Evolutionary conservation across 1,140 invertebrate genomes (phyloP), one percentile per base, ranked within the genome.

Genomic region (Cydia splendana): DNA sequence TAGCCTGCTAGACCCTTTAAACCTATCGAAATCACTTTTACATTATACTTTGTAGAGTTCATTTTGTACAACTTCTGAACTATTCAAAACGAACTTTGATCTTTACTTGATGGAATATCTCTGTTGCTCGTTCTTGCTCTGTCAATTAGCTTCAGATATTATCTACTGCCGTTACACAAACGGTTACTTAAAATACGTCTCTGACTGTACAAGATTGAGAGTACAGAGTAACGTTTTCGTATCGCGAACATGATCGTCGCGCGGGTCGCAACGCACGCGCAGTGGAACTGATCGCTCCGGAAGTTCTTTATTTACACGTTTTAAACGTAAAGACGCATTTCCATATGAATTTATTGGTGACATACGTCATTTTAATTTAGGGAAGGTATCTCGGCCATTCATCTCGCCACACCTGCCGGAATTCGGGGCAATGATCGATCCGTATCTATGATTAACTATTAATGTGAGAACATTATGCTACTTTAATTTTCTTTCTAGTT

Each of bases 281-380:
- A 78, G 80, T 85, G 85, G 82, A 87, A 85, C 82, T 86, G 84
- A 89, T 84, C 69, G 77, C 78, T 79, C 76, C 87, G 88, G 89
- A 91, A 87, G 84, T 83, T 78, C 84, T 89, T 91, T 91, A 85
- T 88, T 71, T 42, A 24, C 42, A 87, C 85, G 88, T 86, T 84
- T 89, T 76, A 9, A 18, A 34, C 67, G 7, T 4, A 71, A 34
- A 24, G 15, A 6, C 34, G 6, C n/a, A 71, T 38, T n/a, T 10
- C 2, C 34, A 7, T 69, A 69, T 24, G 28, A 42, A n/a, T 34
- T 34, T n/a, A 7, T 18, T 34, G 4, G 65, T 15, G 65, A 30
- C 65, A 30, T 34, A 38, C 6, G 30, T 30, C 65, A 7, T 69
- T 34, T 18, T 69, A 30, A n/a, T n/a, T 69, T 69, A 34, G 24